These are phyloP conservation scores for Astur gentilis DNA, from an alignment of 2,113 vertebrate species.

Conservation along the genomic window DNA sequence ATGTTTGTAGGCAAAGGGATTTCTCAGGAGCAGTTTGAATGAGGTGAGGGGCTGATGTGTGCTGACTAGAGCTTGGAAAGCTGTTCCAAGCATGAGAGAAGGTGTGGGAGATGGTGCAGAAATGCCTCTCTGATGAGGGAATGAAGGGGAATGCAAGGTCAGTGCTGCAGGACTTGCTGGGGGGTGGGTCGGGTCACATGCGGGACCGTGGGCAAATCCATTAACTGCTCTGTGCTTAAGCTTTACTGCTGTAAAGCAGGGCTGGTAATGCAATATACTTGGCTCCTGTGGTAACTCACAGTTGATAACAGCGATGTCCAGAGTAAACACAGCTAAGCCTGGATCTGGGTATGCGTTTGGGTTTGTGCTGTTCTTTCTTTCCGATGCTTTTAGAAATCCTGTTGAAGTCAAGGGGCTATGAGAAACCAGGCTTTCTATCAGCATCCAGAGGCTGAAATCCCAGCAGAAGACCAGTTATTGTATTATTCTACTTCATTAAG, in stretches of 20 bases:
- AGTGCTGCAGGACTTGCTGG: slow-evolving; percentile 1
- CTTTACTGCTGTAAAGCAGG: slow-evolving; percentile 7
- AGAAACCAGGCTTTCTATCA: slow-evolving; percentile 1
- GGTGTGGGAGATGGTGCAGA: slow-evolving; percentile 66
- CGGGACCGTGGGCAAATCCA: slow-evolving; percentile 37
- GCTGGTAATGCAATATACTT: slow-evolving; percentile 43
- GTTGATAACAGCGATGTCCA: slow-evolving; percentile 51
- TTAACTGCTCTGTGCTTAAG: slow-evolving; percentile 55
- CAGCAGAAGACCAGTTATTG: slow-evolving; percentile 17
- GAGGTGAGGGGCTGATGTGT: slow-evolving; percentile 61
- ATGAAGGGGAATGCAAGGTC: slow-evolving; percentile 60
- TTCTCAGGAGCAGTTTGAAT: slow-evolving; percentile 57
- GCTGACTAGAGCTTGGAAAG: slow-evolving; percentile 60
- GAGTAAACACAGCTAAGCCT: slow-evolving; percentile 57
- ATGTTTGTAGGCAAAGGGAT: slow-evolving; percentile 45
- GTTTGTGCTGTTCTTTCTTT: neutral
- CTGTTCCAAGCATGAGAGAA: slow-evolving; percentile 58
- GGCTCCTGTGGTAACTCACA: slow-evolving; percentile 53
- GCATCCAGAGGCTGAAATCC: neutral
- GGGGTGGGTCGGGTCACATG: slow-evolving; percentile 39
- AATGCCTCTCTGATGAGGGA: slow-evolving; percentile 62
- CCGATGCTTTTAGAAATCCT: slow-evolving; percentile 1
- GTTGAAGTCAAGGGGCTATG: neutral
- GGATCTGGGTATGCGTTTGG: slow-evolving; percentile 10
- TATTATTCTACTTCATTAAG: slow-evolving; percentile 30